Base-by-base conservation (phyloP, 2,888 invertebrate genomes). In the Anorthoa munda region DNA sequence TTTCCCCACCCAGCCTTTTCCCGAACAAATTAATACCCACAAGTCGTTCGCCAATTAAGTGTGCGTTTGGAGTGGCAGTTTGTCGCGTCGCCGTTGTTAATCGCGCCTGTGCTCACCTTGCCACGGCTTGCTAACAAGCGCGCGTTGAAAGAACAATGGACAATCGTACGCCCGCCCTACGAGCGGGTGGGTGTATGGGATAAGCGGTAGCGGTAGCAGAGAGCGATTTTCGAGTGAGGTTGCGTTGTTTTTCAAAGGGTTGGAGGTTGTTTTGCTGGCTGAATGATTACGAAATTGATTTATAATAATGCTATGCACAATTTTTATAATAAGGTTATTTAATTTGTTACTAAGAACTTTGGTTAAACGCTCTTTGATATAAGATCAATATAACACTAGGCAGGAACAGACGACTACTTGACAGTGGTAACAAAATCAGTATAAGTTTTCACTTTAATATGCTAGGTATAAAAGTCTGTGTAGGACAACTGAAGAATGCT, bases 131-230 rank as follows among this genome's bases (percentile, higher is more conserved):
- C 93, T 95, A 95, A 96, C 95, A 95, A 95, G 95, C 94, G 92
- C 90, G 94, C 94, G 95, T 95, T 95, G 95, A 95, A 95, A 94
- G 95, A 95, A 96, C 96, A 96, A 96, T 96, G 94, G 93, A 95
- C 95, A 93, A 94, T 95, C 89, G 90, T 86, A 89, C 84, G 89
- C 90, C 90, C 90, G 83, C 87, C 87, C 84, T 86, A 88, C 86
- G 69, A 15, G 60, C 31, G 5, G 45, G 13, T 18, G 51, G n/a
- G 17, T n/a, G 12, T 48, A 59, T 31, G 31, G 1, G 4, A 74
- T 58, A 50, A 15, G 71, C 46, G 72, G 26, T 18, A 77, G 83
- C 83, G 87, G 51, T 0, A 60, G 72, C 81, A 72, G 31, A 0
- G 0, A 64, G 59, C 51, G 50, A 50, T 64, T 77, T 69, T 64